Evolutionary conservation across 2,888 invertebrate species (phyloP).

Genomic region (Drosophila nigritarsus): DNA sequence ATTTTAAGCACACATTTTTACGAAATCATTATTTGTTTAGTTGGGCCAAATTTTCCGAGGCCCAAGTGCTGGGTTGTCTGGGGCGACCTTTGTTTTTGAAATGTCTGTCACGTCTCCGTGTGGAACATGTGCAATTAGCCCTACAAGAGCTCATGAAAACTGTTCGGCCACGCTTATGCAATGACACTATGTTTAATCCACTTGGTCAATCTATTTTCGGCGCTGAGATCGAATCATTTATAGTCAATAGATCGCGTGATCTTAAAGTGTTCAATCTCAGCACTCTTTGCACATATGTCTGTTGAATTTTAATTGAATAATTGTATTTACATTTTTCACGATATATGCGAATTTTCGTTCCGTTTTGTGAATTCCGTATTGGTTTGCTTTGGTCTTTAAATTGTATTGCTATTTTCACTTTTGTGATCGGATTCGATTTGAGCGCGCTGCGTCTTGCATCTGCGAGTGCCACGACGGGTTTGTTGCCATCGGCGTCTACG

Average conservation of each 20-base stretch:
- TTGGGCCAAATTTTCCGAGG: constrained; percentile 26
- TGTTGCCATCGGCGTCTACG: constrained; percentile 76
- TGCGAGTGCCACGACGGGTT: constrained; percentile 78
- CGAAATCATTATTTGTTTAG: constrained; percentile 45
- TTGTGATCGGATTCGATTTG: constrained; percentile 41
- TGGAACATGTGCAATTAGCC: constrained; percentile 36
- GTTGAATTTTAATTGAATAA: constrained; percentile 24
- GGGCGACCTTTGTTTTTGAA: constrained; percentile 38
- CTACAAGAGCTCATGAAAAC: constrained; percentile 16
- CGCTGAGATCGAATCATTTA: neutral
- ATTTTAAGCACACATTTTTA: constrained; percentile 62
- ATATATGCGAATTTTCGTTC: constrained; percentile 10
- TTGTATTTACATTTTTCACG: constrained; percentile 41
- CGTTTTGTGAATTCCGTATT: constrained; percentile 26
- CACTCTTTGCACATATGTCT: neutral
- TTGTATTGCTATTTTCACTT: constrained; percentile 61
- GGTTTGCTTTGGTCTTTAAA: constrained; percentile 16
- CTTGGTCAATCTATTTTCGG: neutral
- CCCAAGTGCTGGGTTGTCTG: constrained; percentile 5
- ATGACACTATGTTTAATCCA: constrained; percentile 6
- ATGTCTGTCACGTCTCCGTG: constrained; percentile 45
- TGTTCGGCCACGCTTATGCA: constrained; percentile 14
- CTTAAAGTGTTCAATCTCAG: neutral
- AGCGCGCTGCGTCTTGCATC: constrained; percentile 74
- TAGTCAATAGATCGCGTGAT: constrained; percentile 2